phyloP scores from a whole-genome alignment of 2,888 invertebrate genomes.

The Pomacea canaliculata region DNA sequence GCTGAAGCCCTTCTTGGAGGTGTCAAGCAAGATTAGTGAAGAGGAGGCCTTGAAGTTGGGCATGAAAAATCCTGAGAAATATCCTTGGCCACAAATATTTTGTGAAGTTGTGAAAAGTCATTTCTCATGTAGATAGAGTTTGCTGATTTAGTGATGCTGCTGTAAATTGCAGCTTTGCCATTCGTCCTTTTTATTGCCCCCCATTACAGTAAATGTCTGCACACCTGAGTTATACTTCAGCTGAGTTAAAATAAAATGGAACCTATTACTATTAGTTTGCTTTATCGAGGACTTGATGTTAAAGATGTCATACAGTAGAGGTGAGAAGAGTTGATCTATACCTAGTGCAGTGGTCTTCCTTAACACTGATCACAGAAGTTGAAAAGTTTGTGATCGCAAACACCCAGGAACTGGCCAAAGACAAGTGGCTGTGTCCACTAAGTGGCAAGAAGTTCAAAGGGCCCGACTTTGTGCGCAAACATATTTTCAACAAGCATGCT shows the following conservation, averaged over 20 bases:
- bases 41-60: conserved; percentile 88
- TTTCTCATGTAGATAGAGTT: too few species aligned
- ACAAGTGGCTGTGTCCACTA: conserved; percentile 98
- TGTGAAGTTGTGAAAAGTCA: too few species aligned
- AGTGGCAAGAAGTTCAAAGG: conserved; percentile 99
- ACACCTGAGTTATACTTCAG: too few species aligned
- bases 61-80: conserved; percentile 79
- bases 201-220: too few species aligned
- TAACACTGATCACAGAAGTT: conserved; percentile 56
- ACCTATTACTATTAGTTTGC: too few species aligned
- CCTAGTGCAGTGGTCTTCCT: neutral
- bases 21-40: conserved; percentile 78
- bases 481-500: conserved; percentile 96
- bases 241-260: too few species aligned
- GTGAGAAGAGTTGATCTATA: too few species aligned
- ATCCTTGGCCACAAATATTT: conserved; percentile 62
- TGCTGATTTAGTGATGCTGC: neutral
- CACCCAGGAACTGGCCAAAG: conserved; percentile 95
- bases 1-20: conserved; percentile 88
- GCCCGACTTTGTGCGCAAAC: conserved; percentile 98
- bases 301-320: too few species aligned
- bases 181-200: neutral
- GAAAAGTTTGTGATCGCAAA: conserved; percentile 86
- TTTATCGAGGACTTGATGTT: too few species aligned
- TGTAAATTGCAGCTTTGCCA: conserved; percentile 1